Evolutionary conservation across 2,888 invertebrate species (phyloP), one percentile per base, ranked within the genome.

Genomic region (Icerya purchasi): DNA sequence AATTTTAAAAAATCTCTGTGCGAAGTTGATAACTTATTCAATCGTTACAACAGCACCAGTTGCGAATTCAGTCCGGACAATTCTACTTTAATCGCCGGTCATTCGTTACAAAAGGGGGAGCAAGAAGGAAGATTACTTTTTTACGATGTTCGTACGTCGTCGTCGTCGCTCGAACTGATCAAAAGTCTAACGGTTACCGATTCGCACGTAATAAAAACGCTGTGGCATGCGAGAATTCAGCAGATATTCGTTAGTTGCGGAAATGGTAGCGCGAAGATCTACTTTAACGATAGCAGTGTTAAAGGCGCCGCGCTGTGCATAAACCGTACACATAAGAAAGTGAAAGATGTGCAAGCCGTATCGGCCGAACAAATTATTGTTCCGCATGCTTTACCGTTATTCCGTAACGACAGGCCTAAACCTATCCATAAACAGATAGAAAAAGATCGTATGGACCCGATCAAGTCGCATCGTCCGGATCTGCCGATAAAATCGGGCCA

Each of bases 151-250:
- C 80, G 82, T 60, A 86, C 82, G 0, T 87, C 88, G 65, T 78
- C 86, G 22, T 69, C 80, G 25, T 77, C 87, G 0, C 80, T 83
- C 51, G 78, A 83, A 63, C n/a, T n/a, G n/a, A 36, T 36, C 14
- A 36, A 14, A 36, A 36, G 14, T 14, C 80, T 94, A 59, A 78
- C 81, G 8, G 86, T 92, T 0, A 78, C 83, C 0, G 79, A 84
- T 67, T 83, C 88, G 0, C 88, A 88, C 64, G 82, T 91, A 0
- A 87, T 97, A 1, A 86, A 93, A 69, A 80, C 84, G 0, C 71
- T 87, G 0, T 98, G 98, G 98, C 97, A 98, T 73, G 88, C 97
- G 0, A 90, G 92, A 70, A 73, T 98, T n/a, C 97, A 98, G 70
- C 98, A 98, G 70, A 82, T 98, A 52, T 87, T 96, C 63, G 82